Evolutionary conservation across 2,113 vertebrate genomes (phyloP).

Genomic region (Holacanthus passer): DNA sequence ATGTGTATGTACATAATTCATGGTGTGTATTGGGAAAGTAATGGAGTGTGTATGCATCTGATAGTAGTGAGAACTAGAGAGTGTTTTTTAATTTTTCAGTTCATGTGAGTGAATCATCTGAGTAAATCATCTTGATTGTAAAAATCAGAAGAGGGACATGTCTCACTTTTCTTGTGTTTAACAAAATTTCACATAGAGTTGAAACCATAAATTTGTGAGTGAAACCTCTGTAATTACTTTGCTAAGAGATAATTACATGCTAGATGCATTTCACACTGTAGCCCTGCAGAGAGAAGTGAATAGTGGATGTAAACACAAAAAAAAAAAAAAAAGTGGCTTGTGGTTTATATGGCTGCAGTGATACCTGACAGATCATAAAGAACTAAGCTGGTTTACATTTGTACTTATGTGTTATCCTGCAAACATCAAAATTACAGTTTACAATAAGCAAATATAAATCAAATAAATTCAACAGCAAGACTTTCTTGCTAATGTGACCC

Average conservation of each 20-base stretch:
- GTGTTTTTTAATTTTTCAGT: not conserved
- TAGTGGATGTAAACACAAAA: slow-evolving; percentile 7
- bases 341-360: not conserved
- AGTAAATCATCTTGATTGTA: not conserved
- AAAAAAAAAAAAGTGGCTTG: no score
- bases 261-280: slow-evolving; percentile 18
- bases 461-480: not conserved
- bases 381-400: not conserved
- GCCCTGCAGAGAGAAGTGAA: not conserved
- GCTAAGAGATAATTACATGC: slow-evolving; percentile 22
- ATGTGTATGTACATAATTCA: slow-evolving; percentile 40
- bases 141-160: slow-evolving; percentile 6
- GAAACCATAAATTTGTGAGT: slow-evolving; percentile 17
- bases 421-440: not conserved
- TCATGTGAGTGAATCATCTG: not conserved
- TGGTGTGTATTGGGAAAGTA: slow-evolving; percentile 18
- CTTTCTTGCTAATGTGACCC: not conserved
- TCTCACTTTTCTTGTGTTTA: not conserved
- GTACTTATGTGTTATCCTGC: no score
- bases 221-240: slow-evolving; percentile 23
- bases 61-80: not conserved
- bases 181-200: not conserved
- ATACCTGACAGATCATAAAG: not conserved
- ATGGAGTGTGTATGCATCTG: not conserved
- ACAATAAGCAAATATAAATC: not conserved